These are phyloP conservation scores for Cataglyphis albicans DNA, from an alignment of 2,888 invertebrate species.

Conservation along the genomic window DNA sequence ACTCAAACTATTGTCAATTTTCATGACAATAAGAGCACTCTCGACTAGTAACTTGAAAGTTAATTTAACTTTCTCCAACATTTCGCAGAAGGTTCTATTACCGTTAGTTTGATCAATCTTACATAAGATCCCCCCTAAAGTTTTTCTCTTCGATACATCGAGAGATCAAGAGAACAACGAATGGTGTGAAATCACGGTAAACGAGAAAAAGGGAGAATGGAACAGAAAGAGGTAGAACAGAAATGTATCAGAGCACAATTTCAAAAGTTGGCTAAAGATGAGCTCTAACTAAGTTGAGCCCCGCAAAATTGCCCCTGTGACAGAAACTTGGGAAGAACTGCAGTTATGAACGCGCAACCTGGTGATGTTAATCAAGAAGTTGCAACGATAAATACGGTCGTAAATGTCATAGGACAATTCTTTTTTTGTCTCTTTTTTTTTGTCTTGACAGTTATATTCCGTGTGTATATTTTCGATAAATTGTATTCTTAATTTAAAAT, in stretches of 20 bases:
- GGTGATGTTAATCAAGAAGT: slow-evolving; percentile 47
- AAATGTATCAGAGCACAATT: slow-evolving; percentile 21
- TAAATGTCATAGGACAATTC: slow-evolving; percentile 24
- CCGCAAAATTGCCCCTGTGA: slow-evolving; percentile 32
- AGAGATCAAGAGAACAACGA: neutral
- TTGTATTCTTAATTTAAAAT: neutral
- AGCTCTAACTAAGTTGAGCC: slow-evolving; percentile 34
- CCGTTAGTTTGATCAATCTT: slow-evolving; percentile 35
- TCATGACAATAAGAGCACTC: slow-evolving; percentile 14
- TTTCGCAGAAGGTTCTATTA: slow-evolving; percentile 26
- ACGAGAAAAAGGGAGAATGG: neutral
- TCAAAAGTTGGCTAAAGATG: slow-evolving; percentile 22
- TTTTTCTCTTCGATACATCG: slow-evolving; percentile 29
- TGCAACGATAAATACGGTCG: slow-evolving; percentile 20
- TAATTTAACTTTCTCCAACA: slow-evolving; percentile 60
- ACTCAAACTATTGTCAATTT: slow-evolving; percentile 33
- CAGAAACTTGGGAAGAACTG: slow-evolving; percentile 42
- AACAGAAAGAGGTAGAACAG: neutral
- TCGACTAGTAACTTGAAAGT: slow-evolving; percentile 36
- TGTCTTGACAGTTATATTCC: neutral
- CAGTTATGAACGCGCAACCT: slow-evolving; percentile 33
- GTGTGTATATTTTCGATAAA: slow-evolving; percentile 23
- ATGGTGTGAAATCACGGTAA: neutral
- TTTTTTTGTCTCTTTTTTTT: neutral
- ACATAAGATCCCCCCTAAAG: neutral